Evolutionary conservation across 2,113 vertebrate species (phyloP), one percentile per base, ranked within the genome.

Genomic region (Archilochus colubris): DNA sequence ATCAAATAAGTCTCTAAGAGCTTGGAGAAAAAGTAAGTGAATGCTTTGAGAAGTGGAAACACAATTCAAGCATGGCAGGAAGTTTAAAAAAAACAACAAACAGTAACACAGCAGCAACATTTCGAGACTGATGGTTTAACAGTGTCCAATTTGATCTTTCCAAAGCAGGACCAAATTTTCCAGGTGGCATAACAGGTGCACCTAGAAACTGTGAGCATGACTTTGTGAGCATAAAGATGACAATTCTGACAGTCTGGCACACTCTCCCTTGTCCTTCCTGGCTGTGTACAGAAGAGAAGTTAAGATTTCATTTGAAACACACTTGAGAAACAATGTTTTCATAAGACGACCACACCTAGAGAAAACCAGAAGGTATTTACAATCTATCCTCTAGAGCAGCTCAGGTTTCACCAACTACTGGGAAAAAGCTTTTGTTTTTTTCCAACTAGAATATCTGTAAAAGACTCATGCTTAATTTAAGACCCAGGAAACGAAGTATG

Each of bases 1-100:
- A 97, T 99, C 99, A 94, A 99, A 99, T 92, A 99, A 98, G 97
- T 99, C 99, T 97, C 99, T 98, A 97, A 99, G 98, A 94, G 99
- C 99, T 99, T 97, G 94, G 96, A 97, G 95, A 94, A 61, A 97
- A 97, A 97, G 77, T 14, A 95, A 75, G 96, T 55, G 82, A 36
- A 75, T n/a, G 76, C 61, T 97, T 94, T 97, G 90, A 96, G 96
- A 96, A 96, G 79, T 6, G 68, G 67, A 91, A 92, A 94, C 62
- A 92, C 62, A 87, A 54, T 17, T 82, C 66, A 93, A 94, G 91
- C 48, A 68, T 3, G 27, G 75, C 50, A 93, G 58, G 87, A 86
- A 83, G 14, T 54, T 59, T 66, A 76, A 87, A 94, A 75, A 69
- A n/a, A 87, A 91, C n/a, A 40, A 40, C 40, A 40, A 11, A 40